Conservation (phyloP, 2,113 vertebrate genomes). For the Pelodiscus sinensis region DNA sequence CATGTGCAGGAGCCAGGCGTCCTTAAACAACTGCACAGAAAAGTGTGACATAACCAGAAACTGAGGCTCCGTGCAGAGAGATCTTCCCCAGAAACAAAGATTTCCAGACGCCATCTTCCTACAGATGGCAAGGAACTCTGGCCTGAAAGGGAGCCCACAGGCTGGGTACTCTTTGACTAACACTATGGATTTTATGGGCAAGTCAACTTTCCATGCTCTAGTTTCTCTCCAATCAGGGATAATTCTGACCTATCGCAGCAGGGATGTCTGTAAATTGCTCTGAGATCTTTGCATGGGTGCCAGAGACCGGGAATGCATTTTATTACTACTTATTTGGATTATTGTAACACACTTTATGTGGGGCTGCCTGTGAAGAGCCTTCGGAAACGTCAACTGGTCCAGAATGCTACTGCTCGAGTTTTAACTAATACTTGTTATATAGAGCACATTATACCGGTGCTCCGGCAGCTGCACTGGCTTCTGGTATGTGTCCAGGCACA, state of each 20-base stretch:
- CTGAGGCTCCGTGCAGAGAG: not conserved
- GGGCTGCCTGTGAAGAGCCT: no score
- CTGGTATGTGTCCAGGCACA: no score
- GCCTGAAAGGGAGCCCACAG: not conserved
- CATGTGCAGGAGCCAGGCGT: slow-evolving; percentile 97
- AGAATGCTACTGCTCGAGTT: no score
- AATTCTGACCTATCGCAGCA: not conserved
- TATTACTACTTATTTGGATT: not conserved
- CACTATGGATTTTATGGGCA: rapidly evolving
- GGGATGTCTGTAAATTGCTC: not conserved
- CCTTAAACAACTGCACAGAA: slow-evolving; percentile 91
- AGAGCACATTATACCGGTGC: no score
- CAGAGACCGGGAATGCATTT: not conserved
- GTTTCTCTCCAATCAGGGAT: not conserved
- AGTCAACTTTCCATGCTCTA: not conserved
- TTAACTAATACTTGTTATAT: no score
- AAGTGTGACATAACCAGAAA: not conserved
- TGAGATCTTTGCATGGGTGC: not conserved
- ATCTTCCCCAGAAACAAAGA: rapidly evolving
- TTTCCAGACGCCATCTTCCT: not conserved
- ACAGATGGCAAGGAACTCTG: not conserved
- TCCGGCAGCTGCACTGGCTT: no score
- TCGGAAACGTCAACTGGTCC: no score
- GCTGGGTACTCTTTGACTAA: not conserved
- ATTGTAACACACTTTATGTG: no score